Evolutionary conservation across 2,888 invertebrate genomes (phyloP).

Genomic region (Cephus pulcher): DNA sequence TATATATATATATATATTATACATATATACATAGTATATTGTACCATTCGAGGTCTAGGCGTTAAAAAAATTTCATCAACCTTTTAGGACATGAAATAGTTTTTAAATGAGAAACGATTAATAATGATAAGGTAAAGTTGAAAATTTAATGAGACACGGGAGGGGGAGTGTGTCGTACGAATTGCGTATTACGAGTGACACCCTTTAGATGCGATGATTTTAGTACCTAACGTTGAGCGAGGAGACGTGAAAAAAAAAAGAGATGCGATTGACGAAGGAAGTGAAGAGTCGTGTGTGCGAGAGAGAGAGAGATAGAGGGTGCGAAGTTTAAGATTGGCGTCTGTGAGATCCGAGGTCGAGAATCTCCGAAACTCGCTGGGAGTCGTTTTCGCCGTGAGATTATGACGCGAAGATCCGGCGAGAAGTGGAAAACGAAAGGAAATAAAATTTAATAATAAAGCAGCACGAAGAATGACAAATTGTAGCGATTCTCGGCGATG

Average conservation of each 20-base stretch:
- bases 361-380: not conserved
- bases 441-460: not conserved
- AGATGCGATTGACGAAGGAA: not conserved
- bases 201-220: not conserved
- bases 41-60: not conserved
- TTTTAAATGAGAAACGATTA: not conserved
- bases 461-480: not conserved
- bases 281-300: not conserved
- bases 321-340: not conserved
- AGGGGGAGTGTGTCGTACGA: not conserved
- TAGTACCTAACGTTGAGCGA: not conserved
- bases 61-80: not conserved
- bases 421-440: too few relatives aligned
- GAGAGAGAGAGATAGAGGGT: not conserved
- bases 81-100: not conserved
- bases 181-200: not conserved
- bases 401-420: not conserved
- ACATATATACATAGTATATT: slow-evolving; percentile 2
- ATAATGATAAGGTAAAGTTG: not conserved
- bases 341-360: not conserved
- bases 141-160: not conserved
- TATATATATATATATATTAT: slow-evolving; percentile 6
- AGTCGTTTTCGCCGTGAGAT: not conserved
- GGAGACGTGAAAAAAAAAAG: not conserved
- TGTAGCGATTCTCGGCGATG: not conserved